Percentiles rank a stretch among this genome's conserved stretches.
Evolutionary conservation across 2,888 invertebrate genomes (phyloP).

Genomic region (Agonum fuliginosum): DNA sequence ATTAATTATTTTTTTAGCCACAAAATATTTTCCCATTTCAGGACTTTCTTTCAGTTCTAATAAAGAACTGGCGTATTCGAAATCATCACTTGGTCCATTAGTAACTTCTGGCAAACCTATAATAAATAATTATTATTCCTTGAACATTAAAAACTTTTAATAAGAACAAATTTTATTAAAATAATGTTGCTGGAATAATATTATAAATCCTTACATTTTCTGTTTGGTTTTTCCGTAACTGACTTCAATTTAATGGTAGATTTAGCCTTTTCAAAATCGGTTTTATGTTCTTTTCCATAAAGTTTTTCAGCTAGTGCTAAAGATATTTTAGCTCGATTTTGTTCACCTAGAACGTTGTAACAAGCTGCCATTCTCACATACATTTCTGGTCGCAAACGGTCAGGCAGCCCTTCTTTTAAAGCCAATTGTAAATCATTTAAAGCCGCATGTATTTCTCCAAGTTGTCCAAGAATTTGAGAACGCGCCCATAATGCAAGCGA

Average conservation of each 20-base stretch:
- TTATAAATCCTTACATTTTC: conserved; percentile 42
- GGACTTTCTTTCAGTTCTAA: conserved; percentile 78
- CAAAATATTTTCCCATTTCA: conserved; percentile 81
- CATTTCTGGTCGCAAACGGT: conserved; percentile 78
- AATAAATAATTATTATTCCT: no score
- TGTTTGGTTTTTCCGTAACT: not conserved
- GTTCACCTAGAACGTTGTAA: conserved; percentile 78
- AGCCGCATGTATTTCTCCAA: conserved; percentile 77
- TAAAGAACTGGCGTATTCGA: conserved; percentile 77
- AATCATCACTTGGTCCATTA: conserved; percentile 75
- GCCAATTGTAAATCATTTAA: conserved; percentile 82
- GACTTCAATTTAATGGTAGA: conserved; percentile 60
- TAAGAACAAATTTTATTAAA: no score
- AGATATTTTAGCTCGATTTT: conserved; percentile 79
- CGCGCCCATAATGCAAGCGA: conserved; percentile 81
- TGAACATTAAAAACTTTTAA: no score
- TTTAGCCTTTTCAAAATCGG: conserved; percentile 62
- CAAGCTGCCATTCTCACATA: conserved; percentile 83
- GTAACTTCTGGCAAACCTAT: conserved; percentile 68
- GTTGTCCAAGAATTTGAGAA: conserved; percentile 78
- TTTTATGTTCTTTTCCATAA: conserved; percentile 72
- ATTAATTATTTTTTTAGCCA: conserved; percentile 77
- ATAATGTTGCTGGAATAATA: not conserved
- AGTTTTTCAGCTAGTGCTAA: conserved; percentile 79
- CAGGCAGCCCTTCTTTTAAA: conserved; percentile 78